These are phyloP conservation scores for Brachylomia viminalis DNA, from an alignment of 2,888 invertebrate genomes.

Conservation along the genomic window DNA sequence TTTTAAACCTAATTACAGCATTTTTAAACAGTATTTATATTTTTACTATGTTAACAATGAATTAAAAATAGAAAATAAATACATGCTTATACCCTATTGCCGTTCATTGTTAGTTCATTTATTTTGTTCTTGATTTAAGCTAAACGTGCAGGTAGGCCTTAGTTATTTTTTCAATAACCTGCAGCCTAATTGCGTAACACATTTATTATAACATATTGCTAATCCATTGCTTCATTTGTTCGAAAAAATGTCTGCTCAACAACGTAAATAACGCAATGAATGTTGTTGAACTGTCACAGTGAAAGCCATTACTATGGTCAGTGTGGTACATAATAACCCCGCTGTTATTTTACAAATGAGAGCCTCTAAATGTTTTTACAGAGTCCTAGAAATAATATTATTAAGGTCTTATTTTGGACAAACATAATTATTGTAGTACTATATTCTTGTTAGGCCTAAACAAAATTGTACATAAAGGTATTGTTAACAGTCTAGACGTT, in stretches of 20 bases:
- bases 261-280: not conserved
- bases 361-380: not conserved
- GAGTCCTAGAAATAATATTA: conserved; percentile 8
- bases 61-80: no score
- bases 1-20: no score
- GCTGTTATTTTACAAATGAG: not conserved
- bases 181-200: no score
- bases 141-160: no score
- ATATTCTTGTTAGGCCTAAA: conserved; percentile 27
- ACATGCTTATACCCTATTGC: no score
- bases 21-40: no score
- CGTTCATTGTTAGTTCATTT: no score
- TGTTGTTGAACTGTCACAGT: not conserved
- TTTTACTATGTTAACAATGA: no score
- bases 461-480: conserved; percentile 18
- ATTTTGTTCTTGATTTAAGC: no score
- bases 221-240: not conserved
- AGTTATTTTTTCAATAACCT: no score
- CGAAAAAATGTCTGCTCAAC: no score
- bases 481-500: conserved; percentile 44
- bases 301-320: not conserved
- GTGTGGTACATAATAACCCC: not conserved
- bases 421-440: conserved; percentile 15
- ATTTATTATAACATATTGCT: no score
- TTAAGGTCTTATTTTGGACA: conserved; percentile 5